Evolutionary conservation across 2,888 invertebrate species (phyloP).

Genomic region (Dorcus hopei): DNA sequence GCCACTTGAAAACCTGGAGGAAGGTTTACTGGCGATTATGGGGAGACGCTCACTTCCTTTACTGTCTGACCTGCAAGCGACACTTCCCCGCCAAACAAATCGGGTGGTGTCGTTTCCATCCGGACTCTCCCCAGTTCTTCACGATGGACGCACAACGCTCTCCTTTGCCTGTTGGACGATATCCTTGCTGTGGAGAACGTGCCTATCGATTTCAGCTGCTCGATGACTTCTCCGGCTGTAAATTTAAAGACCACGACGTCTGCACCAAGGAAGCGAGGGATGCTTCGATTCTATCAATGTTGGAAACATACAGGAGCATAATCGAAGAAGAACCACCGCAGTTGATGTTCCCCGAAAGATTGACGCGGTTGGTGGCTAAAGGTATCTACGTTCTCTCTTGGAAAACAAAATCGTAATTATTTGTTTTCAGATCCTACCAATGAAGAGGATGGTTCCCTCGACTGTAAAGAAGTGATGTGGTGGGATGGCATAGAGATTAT

Average conservation of each 20-base stretch:
- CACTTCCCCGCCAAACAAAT: constrained; percentile 75
- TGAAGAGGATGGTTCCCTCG: constrained; percentile 55
- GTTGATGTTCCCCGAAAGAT: constrained; percentile 64
- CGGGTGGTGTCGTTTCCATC: constrained; percentile 80
- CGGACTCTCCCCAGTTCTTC: constrained; percentile 74
- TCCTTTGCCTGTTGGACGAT: constrained; percentile 68
- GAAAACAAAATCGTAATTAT: neutral
- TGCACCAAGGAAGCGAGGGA: constrained; percentile 64
- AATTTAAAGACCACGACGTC: constrained; percentile 69
- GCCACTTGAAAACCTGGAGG: constrained; percentile 74
- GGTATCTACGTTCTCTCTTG: constrained; percentile 42
- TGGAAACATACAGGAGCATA: constrained; percentile 57
- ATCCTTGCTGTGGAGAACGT: constrained; percentile 85
- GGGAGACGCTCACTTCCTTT: constrained; percentile 86
- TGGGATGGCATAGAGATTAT: constrained; percentile 69
- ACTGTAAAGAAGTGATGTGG: constrained; percentile 68
- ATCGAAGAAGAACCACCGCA: constrained; percentile 65
- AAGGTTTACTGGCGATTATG: constrained; percentile 86
- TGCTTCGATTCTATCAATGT: constrained; percentile 61
- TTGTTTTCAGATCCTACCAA: constrained; percentile 19
- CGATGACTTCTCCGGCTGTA: constrained; percentile 63
- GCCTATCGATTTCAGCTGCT: constrained; percentile 77
- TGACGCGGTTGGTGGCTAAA: constrained; percentile 63
- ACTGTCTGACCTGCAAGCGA: constrained; percentile 74
- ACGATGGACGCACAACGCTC: constrained; percentile 62